Conservation (phyloP, 1,140 invertebrate genomes). For the Dreissena polymorpha region DNA sequence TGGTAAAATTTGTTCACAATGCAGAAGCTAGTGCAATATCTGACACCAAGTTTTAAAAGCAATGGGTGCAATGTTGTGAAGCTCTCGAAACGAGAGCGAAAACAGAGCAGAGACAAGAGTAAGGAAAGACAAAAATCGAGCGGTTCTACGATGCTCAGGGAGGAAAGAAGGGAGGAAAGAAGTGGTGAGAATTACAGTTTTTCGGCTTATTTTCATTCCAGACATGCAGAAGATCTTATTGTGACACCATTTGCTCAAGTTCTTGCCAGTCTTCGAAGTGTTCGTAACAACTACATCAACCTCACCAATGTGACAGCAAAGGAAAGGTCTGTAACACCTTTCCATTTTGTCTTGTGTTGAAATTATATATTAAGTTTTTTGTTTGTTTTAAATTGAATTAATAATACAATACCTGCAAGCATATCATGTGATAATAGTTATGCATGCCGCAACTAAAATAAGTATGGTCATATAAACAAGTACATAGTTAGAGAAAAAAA, state of each 20-base stretch:
- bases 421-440: too few relatives aligned
- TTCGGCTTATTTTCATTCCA: conserved; percentile 85
- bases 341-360: neutral
- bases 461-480: too few relatives aligned
- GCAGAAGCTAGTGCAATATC: conserved; percentile 72
- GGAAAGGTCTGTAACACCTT: conserved; percentile 69
- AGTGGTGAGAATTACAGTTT: conserved; percentile 55
- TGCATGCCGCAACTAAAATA: too few relatives aligned
- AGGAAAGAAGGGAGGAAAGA: too few relatives aligned
- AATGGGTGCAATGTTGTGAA: conserved; percentile 65
- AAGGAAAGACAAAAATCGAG: conserved; percentile 33
- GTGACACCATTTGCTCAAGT: conserved; percentile 99
- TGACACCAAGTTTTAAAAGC: conserved; percentile 71
- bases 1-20: conserved; percentile 40
- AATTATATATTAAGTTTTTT: neutral
- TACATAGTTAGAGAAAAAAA: too few relatives aligned
- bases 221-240: conserved; percentile 98
- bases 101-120: conserved; percentile 52
- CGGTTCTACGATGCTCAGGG: neutral
- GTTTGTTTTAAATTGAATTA: too few relatives aligned
- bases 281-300: conserved; percentile 97
- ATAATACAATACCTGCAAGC: too few relatives aligned
- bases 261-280: conserved; percentile 97
- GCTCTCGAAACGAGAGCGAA: conserved; percentile 55
- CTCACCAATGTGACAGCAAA: conserved; percentile 92